Evolutionary conservation across 2,113 vertebrate species (phyloP).

Genomic region (Baryphthengus martii): DNA sequence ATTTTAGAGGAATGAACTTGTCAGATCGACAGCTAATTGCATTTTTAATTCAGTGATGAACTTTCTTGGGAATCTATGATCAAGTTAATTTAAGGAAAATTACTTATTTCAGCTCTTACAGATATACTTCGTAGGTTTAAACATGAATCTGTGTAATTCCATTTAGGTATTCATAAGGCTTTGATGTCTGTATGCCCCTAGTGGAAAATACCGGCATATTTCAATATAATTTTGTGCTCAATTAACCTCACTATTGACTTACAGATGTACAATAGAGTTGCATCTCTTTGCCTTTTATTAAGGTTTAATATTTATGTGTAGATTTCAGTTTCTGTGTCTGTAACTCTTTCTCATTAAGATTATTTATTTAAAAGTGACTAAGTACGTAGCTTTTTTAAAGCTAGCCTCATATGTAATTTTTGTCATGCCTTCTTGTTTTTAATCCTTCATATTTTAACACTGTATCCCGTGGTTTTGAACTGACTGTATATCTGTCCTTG

Average conservation of each 20-base stretch:
- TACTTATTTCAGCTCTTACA: neutral
- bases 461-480: neutral
- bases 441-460: neutral
- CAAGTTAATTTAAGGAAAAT: neutral
- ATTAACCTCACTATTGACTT: slow-evolving; percentile 27
- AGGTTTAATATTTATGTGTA: neutral
- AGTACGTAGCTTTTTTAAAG: neutral
- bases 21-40: neutral
- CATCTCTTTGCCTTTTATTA: neutral
- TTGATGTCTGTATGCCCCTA: neutral
- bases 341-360: neutral
- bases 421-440: neutral
- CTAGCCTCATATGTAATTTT: neutral
- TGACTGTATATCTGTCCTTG: neutral
- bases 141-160: neutral
- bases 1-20: neutral
- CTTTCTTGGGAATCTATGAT: neutral
- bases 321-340: neutral
- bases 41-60: neutral
- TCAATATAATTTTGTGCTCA: slow-evolving; percentile 37
- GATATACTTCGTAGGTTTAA: neutral
- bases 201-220: slow-evolving; percentile 19
- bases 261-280: neutral
- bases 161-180: neutral
- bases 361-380: neutral